Evolutionary conservation across 1,140 invertebrate species (phyloP).

Genomic region (Nasonia vitripennis): DNA sequence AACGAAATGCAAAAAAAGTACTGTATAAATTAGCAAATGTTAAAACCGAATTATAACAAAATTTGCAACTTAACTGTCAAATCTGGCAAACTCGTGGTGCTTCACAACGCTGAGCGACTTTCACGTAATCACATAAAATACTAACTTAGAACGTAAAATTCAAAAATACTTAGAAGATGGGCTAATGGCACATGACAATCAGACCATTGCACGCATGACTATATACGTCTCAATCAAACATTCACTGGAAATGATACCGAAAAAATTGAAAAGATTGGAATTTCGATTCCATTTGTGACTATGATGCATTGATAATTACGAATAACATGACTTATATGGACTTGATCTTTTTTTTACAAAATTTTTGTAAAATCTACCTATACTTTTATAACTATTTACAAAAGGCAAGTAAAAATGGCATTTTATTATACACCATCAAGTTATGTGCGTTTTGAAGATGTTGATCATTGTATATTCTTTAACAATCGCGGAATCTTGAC

Average conservation of each 20-base stretch:
- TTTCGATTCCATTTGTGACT: not conserved
- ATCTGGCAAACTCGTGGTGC: not conserved
- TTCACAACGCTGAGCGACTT: not conserved
- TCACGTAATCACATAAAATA: not conserved
- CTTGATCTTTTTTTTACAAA: conserved; percentile 4
- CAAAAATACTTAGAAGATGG: not conserved
- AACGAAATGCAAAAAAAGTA: no score
- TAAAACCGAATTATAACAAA: conserved; percentile 18
- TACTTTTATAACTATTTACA: conserved; percentile 29
- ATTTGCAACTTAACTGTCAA: conserved; percentile 5
- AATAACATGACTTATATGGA: not conserved
- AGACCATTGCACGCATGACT: conserved; percentile 15
- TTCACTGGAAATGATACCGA: conserved; percentile 13
- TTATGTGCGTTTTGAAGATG: not conserved
- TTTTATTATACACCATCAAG: not conserved
- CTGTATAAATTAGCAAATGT: not conserved
- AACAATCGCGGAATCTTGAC: not conserved
- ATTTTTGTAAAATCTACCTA: conserved; percentile 19
- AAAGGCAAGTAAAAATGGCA: conserved; percentile 26
- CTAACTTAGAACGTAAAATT: not conserved
- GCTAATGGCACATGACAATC: conserved; percentile 22
- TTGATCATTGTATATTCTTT: not conserved
- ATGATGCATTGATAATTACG: not conserved
- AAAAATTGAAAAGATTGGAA: not conserved
- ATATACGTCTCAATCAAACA: not conserved